These are phyloP conservation scores for Hypsibius dujardini DNA, from an alignment of 1,140 invertebrate genomes.

Conservation along the genomic window DNA sequence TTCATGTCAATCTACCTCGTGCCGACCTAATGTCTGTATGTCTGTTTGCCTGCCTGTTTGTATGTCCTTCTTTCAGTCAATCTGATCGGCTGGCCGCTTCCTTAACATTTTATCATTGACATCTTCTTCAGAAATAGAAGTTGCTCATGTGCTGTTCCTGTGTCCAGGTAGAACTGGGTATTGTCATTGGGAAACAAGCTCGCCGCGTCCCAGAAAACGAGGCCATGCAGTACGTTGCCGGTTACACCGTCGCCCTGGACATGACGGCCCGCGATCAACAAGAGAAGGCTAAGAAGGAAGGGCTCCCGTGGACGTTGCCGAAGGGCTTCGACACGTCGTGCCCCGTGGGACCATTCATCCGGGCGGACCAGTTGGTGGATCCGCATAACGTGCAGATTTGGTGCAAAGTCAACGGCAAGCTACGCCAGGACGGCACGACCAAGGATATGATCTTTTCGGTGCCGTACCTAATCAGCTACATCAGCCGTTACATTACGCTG, in stretches of 20 bases:
- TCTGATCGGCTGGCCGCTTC: no score
- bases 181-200: constrained; percentile 47
- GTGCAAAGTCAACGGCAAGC: constrained; percentile 41
- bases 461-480: constrained; percentile 45
- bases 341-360: constrained; percentile 51
- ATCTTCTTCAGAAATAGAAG: no score
- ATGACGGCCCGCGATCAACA: constrained; percentile 47
- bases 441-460: constrained; percentile 52
- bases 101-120: no score
- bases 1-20: no score
- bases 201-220: constrained; percentile 40
- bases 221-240: constrained; percentile 47
- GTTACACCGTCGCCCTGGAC: constrained; percentile 56
- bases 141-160: no score
- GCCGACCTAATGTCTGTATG: no score
- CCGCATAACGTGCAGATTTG: constrained; percentile 45
- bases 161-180: constrained; percentile 59
- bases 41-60: no score
- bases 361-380: constrained; percentile 41
- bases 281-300: constrained; percentile 42
- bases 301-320: constrained; percentile 53
- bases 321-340: constrained; percentile 66
- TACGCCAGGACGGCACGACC: constrained; percentile 42
- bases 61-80: no score
- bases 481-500: constrained; percentile 51